Evolutionary conservation across 2,113 vertebrate genomes (phyloP).

Genomic region (Ctenomys sociabilis): DNA sequence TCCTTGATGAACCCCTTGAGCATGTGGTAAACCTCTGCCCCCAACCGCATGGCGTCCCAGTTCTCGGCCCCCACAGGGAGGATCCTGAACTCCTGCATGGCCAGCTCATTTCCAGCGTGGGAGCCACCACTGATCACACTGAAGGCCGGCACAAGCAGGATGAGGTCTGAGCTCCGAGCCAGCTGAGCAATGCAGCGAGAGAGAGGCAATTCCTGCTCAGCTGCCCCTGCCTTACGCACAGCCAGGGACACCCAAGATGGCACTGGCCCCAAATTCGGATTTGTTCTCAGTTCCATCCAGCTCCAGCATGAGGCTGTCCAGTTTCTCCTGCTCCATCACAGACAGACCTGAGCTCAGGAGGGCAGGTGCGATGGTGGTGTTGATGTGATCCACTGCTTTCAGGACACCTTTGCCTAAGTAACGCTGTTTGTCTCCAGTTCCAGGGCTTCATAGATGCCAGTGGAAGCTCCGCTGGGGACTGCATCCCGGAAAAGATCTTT

Average conservation of each 20-base stretch:
- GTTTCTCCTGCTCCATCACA: conserved; percentile 93
- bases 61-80: conserved; percentile 95
- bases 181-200: conserved; percentile 96
- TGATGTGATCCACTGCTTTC: conserved; percentile 95
- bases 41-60: conserved; percentile 93
- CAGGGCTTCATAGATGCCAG: conserved; percentile 94
- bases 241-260: conserved; percentile 94
- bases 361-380: conserved; percentile 92
- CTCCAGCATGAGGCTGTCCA: conserved; percentile 94
- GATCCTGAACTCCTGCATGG: conserved; percentile 97
- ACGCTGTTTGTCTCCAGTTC: conserved; percentile 94
- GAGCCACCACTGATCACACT: conserved; percentile 96
- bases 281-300: conserved; percentile 96
- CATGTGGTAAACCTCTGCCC: conserved; percentile 95
- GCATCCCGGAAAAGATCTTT: conserved; percentile 94
- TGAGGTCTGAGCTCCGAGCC: conserved; percentile 93
- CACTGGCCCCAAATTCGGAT: conserved; percentile 95
- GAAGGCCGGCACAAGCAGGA: conserved; percentile 95
- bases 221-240: conserved; percentile 94
- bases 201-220: conserved; percentile 92
- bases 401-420: conserved; percentile 96
- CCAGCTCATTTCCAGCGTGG: conserved; percentile 94
- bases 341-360: conserved; percentile 91
- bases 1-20: conserved; percentile 94
- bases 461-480: conserved; percentile 94